A percentile compares a stretch with the other conserved stretches of the same genome.
These are phyloP conservation scores for Megalops atlanticus DNA, from an alignment of 2,113 vertebrate species.

Conservation along the genomic window DNA sequence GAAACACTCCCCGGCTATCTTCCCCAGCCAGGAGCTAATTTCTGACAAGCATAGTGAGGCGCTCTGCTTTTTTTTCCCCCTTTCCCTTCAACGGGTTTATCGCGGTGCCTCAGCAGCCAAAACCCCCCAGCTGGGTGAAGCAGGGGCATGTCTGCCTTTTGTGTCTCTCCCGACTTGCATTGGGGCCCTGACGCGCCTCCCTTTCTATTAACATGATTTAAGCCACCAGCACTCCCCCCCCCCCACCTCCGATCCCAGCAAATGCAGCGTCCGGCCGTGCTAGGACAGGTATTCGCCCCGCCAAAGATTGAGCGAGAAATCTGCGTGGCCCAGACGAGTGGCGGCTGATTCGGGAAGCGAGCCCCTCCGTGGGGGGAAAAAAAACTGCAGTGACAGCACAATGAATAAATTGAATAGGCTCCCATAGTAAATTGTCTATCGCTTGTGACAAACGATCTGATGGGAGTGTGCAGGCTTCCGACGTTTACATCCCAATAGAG, in stretches of 20 bases:
- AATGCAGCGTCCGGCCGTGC: slow-evolving; percentile 3
- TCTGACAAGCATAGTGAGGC: slow-evolving; percentile 27
- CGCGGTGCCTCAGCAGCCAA: slow-evolving; percentile 31
- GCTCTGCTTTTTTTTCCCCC: slow-evolving; percentile 19
- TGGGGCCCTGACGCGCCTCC: slow-evolving; percentile 26
- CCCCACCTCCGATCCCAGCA: slow-evolving; percentile 25
- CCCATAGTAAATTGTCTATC: slow-evolving; percentile 77
- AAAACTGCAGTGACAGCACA: slow-evolving; percentile 77
- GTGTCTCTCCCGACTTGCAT: slow-evolving; percentile 36
- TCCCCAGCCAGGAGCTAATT: slow-evolving; percentile 41
- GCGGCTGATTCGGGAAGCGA: slow-evolving; percentile 35
- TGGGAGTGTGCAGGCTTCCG: slow-evolving; percentile 63
- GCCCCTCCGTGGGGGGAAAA: slow-evolving; percentile 52
- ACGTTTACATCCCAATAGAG: slow-evolving; percentile 68
- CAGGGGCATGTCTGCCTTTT: slow-evolving; percentile 37
- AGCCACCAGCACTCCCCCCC: slow-evolving; percentile 38
- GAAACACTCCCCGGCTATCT: slow-evolving; percentile 41
- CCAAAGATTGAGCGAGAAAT: slow-evolving; percentile 38
- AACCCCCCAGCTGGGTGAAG: slow-evolving; percentile 18
- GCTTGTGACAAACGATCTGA: slow-evolving; percentile 76
- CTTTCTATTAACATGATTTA: slow-evolving; percentile 58
- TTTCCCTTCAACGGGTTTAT: slow-evolving; percentile 32
- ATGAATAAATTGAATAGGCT: slow-evolving; percentile 77
- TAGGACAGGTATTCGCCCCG: slow-evolving; percentile 28
- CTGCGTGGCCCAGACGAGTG: slow-evolving; percentile 38